Evolutionary conservation across 2,113 vertebrate species (phyloP).

Genomic region (Salminus brasiliensis): DNA sequence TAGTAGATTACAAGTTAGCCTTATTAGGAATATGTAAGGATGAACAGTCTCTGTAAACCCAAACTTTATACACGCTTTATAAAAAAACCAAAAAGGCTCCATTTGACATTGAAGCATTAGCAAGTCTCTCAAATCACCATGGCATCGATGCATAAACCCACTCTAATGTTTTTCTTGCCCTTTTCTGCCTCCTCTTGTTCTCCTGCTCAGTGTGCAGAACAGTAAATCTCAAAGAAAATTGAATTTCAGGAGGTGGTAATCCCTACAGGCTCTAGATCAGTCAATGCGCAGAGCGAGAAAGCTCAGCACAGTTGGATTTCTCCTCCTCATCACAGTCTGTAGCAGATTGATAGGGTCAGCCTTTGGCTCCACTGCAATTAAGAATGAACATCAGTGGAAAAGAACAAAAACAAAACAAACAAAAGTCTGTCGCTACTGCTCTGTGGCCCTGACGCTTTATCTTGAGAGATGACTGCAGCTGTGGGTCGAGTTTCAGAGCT

Average conservation of each 20-base stretch:
- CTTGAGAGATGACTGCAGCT: slow-evolving; percentile 3
- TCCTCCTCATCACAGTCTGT: neutral
- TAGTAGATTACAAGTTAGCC: too few species aligned
- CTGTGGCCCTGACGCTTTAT: slow-evolving; percentile 26
- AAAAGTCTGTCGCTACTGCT: neutral
- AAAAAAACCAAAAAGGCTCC: too few species aligned
- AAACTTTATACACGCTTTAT: too few species aligned
- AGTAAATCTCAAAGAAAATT: slow-evolving; percentile 62
- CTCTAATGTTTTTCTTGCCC: neutral
- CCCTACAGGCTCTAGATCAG: slow-evolving; percentile 29
- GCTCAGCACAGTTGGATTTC: slow-evolving; percentile 44
- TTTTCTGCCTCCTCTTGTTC: neutral
- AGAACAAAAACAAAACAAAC: too few species aligned
- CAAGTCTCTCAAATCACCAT: neutral
- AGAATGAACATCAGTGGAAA: slow-evolving; percentile 24
- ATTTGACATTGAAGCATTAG: too few species aligned
- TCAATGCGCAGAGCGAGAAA: neutral
- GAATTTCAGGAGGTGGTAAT: slow-evolving; percentile 62
- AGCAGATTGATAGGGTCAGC: neutral
- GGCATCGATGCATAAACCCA: neutral
- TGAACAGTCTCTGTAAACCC: too few species aligned
- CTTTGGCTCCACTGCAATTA: slow-evolving; percentile 18
- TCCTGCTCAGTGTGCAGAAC: slow-evolving; percentile 11
- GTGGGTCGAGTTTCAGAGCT: neutral
- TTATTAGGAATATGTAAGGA: too few species aligned